These are phyloP conservation scores for Geophilus truncorum DNA, from an alignment of 2,888 invertebrate genomes.

Conservation along the genomic window DNA sequence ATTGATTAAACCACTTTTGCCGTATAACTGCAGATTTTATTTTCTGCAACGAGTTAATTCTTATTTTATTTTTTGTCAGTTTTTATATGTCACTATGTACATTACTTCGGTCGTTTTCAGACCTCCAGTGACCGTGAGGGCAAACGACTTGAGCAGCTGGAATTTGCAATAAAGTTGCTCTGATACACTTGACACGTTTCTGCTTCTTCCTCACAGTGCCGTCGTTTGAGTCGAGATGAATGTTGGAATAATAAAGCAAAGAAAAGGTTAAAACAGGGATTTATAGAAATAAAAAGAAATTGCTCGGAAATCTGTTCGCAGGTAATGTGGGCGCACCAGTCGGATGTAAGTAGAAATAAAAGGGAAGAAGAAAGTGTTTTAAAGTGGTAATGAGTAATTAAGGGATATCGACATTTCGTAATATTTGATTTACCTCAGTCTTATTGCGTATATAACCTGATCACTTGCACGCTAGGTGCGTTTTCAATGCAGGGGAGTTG, in stretches of 20 bases:
- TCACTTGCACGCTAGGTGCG: too few species aligned
- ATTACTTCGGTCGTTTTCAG: background rate
- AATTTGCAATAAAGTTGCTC: background rate
- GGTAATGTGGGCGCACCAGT: too few species aligned
- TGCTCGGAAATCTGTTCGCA: background rate
- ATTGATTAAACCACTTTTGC: too few species aligned
- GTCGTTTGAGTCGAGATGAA: background rate
- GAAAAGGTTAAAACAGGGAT: background rate
- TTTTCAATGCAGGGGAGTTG: too few species aligned
- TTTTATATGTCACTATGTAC: background rate
- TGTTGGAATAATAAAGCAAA: background rate
- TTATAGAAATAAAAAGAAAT: background rate
- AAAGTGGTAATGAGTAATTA: too few species aligned
- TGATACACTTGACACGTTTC: background rate
- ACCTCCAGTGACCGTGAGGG: background rate
- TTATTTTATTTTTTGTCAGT: background rate
- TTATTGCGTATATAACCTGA: too few species aligned
- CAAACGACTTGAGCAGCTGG: background rate
- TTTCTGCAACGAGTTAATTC: background rate
- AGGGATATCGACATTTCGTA: too few species aligned
- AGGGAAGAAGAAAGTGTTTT: too few species aligned
- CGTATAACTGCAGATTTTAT: background rate
- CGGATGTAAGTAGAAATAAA: too few species aligned
- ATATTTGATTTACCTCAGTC: too few species aligned
- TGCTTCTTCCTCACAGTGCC: too few species aligned